Percentiles rank a stretch among this genome's conserved stretches.
Conservation (phyloP, 2,113 vertebrate genomes). For the Sylvietta virens region DNA sequence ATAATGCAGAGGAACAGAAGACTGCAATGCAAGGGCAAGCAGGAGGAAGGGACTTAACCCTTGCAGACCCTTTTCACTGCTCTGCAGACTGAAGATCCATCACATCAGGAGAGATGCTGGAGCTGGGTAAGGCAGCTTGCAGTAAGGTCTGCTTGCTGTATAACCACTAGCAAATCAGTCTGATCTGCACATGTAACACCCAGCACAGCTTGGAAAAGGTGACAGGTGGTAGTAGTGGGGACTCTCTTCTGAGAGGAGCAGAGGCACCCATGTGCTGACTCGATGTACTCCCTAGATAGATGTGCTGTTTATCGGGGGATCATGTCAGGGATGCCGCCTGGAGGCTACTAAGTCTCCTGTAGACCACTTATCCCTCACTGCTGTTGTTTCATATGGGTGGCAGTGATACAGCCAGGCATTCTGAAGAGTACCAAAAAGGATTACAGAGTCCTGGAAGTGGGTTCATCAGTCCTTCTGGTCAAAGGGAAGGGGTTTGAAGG, state of each 20-base stretch:
- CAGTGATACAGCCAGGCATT: neutral
- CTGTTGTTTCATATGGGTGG: neutral
- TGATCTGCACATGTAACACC: neutral
- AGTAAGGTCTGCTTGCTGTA: neutral
- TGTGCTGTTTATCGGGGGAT: neutral
- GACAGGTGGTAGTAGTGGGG: too few species aligned
- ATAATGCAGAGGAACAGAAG: accelerated
- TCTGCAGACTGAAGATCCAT: neutral
- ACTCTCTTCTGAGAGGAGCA: too few species aligned
- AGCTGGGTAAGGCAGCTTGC: neutral
- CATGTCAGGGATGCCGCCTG: neutral
- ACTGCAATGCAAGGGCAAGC: too few species aligned
- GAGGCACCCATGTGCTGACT: neutral
- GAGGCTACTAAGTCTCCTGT: neutral
- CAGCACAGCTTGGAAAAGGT: neutral
- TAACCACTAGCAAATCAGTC: too few species aligned
- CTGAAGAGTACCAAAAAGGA: neutral
- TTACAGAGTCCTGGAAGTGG: neutral
- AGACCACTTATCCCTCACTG: neutral
- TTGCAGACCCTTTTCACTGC: neutral
- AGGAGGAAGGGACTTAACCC: neutral
- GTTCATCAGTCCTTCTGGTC: neutral
- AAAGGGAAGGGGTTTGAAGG: neutral
- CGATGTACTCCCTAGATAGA: neutral
- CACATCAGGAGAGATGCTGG: neutral